Base-by-base conservation (phyloP, 1,140 invertebrate genomes). In the Ladona fulva region DNA sequence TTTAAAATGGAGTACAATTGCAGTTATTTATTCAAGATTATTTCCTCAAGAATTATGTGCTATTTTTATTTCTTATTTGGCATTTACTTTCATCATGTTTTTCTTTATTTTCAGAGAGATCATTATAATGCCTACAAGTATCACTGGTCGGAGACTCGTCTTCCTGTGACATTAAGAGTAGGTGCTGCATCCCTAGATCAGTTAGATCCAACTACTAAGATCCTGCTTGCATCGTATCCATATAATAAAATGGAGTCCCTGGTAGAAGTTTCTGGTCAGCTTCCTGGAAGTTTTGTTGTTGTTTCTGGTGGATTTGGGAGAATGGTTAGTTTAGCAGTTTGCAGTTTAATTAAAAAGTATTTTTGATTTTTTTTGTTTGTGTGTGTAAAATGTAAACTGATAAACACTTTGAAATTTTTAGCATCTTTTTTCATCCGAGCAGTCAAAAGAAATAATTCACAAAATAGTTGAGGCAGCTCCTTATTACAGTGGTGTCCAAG, bases 161-260 rank as follows among this genome's bases (percentile, higher is more conserved):
- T 97, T 42, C 94, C 95, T 5, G 90, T 97, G 22, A 89, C 95
- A 10, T 86, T 99, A 77, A 95, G 97, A 88, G 92, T 98, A 0
- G 95, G 94, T 29, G 91, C 94, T 11, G 93, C 92, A 83, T 94
- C 95, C 76, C 84, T 99, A 25, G 93, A 97, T 84, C 97, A 99
- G 86, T 85, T 97, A 52, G 95, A 98, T 86, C 91, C 93, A 74
- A 90, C 92, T 6, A 94, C 92, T 14, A 93, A 93, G 81, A 89
- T 90, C 80, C 82, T 94, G 16, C 85, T 97, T 76, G 92, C 94
- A 59, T 94, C 92, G 80, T 99, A 99, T 85, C 92, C 91, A 84
- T 99, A 95, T 85, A 96, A 95, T 86, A 95, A 97, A 84, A 95
- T 98, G 79, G 93, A 96, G 84, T 91, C 92, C 77, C 86, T 97